Base-by-base conservation (phyloP, 92 coral and sea anemone genomes). In the Porites rus region DNA sequence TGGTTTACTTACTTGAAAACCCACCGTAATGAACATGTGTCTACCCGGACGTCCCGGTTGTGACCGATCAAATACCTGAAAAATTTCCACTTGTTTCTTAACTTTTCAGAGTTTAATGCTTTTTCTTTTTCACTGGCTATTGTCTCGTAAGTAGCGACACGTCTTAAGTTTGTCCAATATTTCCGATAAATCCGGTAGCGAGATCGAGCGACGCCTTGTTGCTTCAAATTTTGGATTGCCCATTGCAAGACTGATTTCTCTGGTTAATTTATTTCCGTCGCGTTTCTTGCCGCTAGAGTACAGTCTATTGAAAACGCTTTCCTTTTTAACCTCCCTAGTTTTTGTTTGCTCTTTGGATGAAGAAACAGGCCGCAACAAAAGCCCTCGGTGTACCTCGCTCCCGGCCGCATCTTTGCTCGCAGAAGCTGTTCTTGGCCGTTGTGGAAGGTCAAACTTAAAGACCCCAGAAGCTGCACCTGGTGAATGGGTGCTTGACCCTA, bases 171-270 rank as follows among this genome's bases (percentile, higher is more conserved):
- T 69, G 12, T 91, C 92, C n/a, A 83, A 63, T 76, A 93, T 82
- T 68, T 82, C 94, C 38, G 92, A 84, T 77, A 93, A 69, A 75
- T 95, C 98, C 13, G 98, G 93, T 58, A 95, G 66, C 65, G 95
- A 92, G 51, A 88, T 43, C 10, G 98, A 95, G 21, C 96, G 75
- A 31, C 98, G 88, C 50, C 96, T 80, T 31, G 78, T 85, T 14
- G 82, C 62, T 22, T 91, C 82, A 17, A 83, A 8, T 4, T 50
- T 80, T 25, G 78, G 75, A 31, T 58, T 77, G 20, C 69, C 77
- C 2, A 31, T 13, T 17, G 67, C 25, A 18, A 43, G 62, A 28
- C 83, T 52, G 13, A 64, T 14, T 1, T 62, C 80, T 6, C 69
- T 68, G 38, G 65, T 31, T 6, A 63, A 50, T 81, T 65, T 85